Conservation (phyloP, 2,888 invertebrate genomes). For the Cacoxenus indagator region DNA sequence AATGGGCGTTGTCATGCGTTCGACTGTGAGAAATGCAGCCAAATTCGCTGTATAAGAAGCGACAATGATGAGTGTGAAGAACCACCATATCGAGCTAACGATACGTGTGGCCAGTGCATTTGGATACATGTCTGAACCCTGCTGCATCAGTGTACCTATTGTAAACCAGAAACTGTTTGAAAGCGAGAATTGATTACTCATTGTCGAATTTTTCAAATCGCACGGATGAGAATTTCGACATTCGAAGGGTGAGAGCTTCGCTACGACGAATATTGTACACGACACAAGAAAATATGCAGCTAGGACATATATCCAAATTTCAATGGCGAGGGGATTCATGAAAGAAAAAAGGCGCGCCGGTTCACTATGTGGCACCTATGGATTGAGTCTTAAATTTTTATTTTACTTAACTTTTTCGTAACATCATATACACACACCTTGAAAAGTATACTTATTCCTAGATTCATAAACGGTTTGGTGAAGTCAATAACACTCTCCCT, state of each 20-base stretch:
- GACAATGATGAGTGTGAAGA: conserved; percentile 90
- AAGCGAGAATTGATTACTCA: conserved; percentile 85
- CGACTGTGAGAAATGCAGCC: conserved; percentile 92
- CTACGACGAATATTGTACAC: conserved; percentile 83
- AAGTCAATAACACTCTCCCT: conserved; percentile 92
- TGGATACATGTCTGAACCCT: conserved; percentile 85
- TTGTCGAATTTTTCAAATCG: conserved; percentile 68
- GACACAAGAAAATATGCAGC: conserved; percentile 86
- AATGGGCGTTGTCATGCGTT: conserved; percentile 89
- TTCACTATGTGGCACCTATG: conserved; percentile 79
- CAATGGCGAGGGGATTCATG: conserved; percentile 87
- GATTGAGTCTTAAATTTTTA: conserved; percentile 6
- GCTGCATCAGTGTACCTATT: conserved; percentile 90
- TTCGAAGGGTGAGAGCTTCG: conserved; percentile 85
- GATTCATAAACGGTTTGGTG: conserved; percentile 92
- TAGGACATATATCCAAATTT: conserved; percentile 88
- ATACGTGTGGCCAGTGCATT: conserved; percentile 79
- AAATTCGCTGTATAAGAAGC: conserved; percentile 93
- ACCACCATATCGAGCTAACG: conserved; percentile 92
- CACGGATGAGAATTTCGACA: conserved; percentile 83
- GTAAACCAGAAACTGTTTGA: conserved; percentile 91
- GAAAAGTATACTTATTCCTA: conserved; percentile 89
- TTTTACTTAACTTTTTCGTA: background rate
- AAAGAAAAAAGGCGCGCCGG: conserved; percentile 85
- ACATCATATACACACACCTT: conserved; percentile 73